Evolutionary conservation across 2,888 invertebrate genomes (phyloP).

Genomic region (Cheilosia urbana): DNA sequence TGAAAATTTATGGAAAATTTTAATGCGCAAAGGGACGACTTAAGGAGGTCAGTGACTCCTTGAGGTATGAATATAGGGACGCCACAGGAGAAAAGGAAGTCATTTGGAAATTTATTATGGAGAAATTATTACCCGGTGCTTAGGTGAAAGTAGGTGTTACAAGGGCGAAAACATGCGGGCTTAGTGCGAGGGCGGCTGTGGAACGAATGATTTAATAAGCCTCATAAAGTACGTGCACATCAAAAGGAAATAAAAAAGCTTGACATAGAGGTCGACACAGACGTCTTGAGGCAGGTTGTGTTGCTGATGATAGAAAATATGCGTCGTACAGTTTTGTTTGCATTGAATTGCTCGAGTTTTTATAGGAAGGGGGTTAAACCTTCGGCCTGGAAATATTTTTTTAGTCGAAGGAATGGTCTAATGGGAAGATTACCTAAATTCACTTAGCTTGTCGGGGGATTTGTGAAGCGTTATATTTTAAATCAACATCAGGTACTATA

Average conservation of each 20-base stretch:
- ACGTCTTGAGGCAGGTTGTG: neutral
- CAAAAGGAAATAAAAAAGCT: neutral
- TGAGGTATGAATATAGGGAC: constrained; percentile 31
- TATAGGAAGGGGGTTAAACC: too few relatives aligned
- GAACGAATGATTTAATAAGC: neutral
- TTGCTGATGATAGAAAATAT: too few relatives aligned
- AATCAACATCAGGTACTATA: too few relatives aligned
- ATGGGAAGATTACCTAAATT: too few relatives aligned
- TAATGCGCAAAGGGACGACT: constrained; percentile 32
- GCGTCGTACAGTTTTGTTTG: too few relatives aligned
- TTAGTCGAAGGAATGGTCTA: too few relatives aligned
- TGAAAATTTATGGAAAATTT: constrained; percentile 65
- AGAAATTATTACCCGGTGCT: constrained; percentile 45
- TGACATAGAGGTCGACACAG: neutral
- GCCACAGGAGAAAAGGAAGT: constrained; percentile 29
- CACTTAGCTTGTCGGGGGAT: too few relatives aligned
- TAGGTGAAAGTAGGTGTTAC: constrained; percentile 42
- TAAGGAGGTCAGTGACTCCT: neutral
- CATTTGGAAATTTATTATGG: constrained; percentile 60
- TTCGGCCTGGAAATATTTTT: too few relatives aligned
- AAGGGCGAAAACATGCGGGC: constrained; percentile 34
- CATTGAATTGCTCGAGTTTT: too few relatives aligned
- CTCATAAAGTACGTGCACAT: neutral
- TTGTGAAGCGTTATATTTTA: too few relatives aligned
- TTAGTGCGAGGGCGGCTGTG: neutral